Evolutionary conservation across 1,140 invertebrate species (phyloP), one percentile per base, ranked within the genome.

Genomic region (Leptestheria dahalacensis): DNA sequence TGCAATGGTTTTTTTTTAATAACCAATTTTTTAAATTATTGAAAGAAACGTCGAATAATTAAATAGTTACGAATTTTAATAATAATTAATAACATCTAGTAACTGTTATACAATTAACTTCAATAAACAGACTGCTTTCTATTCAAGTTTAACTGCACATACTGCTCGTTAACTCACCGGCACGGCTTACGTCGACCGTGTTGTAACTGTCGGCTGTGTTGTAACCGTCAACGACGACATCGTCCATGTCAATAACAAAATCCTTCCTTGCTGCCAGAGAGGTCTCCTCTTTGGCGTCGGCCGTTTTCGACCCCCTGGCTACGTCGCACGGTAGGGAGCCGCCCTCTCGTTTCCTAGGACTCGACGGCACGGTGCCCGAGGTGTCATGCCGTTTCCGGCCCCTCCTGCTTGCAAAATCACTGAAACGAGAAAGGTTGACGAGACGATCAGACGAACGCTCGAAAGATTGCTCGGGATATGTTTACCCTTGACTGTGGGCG

Each of bases 291-390:
- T 55, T 11, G 25, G 28, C 53, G 53, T 55, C 21, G 33, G 33
- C 26, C 26, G 20, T 29, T 26, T 55, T 55, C 11, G 53, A 28
- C 4, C 53, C 24, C 20, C 53, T 29, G n/a, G 53, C 53, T 55
- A 55, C 53, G 33, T 55, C 53, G 33, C 53, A 55, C 25, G 53
- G 53, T n/a, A 55, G 33, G 21, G 53, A 55, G n/a, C 53, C 53
- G 25, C 53, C 53, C 33, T 55, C 53, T 18, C 53, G 25, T 55
- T 55, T 55, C 12, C 53, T 26, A 29, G 53, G 53, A 29, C 53
- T 55, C 12, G 26, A 24, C n/a, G 33, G 53, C 21, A 24, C 53
- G 11, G 25, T 29, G 53, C 33, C 53, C 33, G 53, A 55, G 3
- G 53, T 55, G 18, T 55, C 53, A 33, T 55, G 53, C n/a, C 53